phyloP scores from a whole-genome alignment of 2,113 vertebrate genomes.

The Rhinoderma darwinii region DNA sequence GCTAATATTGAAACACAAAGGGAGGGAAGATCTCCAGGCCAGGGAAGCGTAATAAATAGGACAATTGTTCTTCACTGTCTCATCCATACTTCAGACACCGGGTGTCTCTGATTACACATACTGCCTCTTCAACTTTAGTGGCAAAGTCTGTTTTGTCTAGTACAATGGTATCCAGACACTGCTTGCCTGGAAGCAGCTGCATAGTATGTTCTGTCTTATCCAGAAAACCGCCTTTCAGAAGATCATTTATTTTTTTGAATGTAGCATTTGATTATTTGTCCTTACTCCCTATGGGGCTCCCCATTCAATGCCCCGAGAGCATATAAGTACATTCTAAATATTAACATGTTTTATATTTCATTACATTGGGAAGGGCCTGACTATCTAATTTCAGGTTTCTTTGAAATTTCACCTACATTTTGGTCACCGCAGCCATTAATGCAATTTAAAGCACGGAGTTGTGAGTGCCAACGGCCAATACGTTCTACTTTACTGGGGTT shows the following conservation, averaged over 20 bases:
- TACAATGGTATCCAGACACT: constrained; percentile 60
- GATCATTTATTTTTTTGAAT: neutral
- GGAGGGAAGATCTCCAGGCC: neutral
- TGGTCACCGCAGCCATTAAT: neutral
- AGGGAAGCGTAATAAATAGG: constrained; percentile 43
- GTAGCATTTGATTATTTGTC: constrained; percentile 3
- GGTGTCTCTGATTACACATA: constrained; percentile 58
- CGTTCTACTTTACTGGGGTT: neutral
- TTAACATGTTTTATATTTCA: neutral
- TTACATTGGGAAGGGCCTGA: neutral
- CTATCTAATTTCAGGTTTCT: neutral
- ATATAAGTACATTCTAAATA: neutral
- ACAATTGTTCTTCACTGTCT: constrained; percentile 53
- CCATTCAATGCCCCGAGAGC: constrained; percentile 1
- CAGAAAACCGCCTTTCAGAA: constrained; percentile 29
- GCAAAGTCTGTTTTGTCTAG: constrained; percentile 59
- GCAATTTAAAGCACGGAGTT: neutral
- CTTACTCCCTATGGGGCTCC: neutral
- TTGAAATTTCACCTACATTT: neutral
- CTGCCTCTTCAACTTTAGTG: constrained; percentile 58
- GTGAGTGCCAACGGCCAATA: neutral
- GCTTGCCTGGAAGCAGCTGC: constrained; percentile 52
- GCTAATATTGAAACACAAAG: neutral
- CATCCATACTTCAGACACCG: constrained; percentile 58
- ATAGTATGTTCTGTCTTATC: constrained; percentile 42